Evolutionary conservation across 2,888 invertebrate genomes (phyloP), one percentile per base, ranked within the genome.

Genomic region (Stictocephala bisonia): DNA sequence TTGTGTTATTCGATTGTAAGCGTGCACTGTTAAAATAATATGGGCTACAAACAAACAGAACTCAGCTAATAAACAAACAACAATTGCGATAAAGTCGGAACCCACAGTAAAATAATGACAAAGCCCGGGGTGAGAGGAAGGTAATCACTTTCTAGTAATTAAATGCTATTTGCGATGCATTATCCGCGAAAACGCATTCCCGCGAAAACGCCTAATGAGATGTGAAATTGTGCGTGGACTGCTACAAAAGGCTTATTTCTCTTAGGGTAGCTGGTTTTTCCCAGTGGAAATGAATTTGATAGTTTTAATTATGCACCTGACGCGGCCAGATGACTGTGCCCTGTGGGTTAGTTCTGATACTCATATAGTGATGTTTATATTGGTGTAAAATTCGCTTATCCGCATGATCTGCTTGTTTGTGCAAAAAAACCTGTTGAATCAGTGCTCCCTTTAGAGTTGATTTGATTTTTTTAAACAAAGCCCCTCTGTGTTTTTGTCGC

Each of bases 371-470:
- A 40, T 60, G 60, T 60, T 60, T 60, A 60, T 29, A 40, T 60
- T 60, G 60, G 40, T 40, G 60, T 60, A 60, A 60, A 60, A 40
- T 60, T 40, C 60, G 41, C 60, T 60, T 40, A 22, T 40, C 31
- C 26, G 60, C 60, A 40, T 60, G 40, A 60, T 60, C 60, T 18
- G 60, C 9, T 22, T 11, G 18, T 20, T 15, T n/a, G 24, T 13
- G 24, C 60, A 40, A 35, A 40, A 7, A 40, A 35, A 40, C 60
- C 41, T 40, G 40, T 60, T 40, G 41, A 60, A 2, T 22, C n/a
- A n/a, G n/a, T n/a, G n/a, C n/a, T 2, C 41, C 22, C 35, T 18
- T 27, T 13, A 11, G 40, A n/a, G 40, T 3, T 60, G 60, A 60
- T 60, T 60, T 40, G 60, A 40, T 60, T 60, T 60, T 31, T 44